These are phyloP conservation scores for Tiphia femorata DNA, from an alignment of 2,888 invertebrate species.

Conservation along the genomic window DNA sequence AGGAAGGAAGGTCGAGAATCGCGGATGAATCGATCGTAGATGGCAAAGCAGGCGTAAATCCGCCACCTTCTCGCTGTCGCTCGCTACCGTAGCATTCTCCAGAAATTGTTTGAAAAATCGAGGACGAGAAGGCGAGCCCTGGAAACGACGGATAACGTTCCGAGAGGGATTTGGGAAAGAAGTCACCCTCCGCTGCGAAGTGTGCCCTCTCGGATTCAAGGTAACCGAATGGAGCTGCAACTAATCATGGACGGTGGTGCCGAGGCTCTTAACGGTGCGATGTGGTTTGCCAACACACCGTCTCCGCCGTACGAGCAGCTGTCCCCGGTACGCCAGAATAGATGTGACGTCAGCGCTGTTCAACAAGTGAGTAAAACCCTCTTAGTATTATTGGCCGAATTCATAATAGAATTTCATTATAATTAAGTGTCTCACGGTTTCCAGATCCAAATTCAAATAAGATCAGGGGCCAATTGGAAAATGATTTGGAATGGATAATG, in stretches of 20 bases:
- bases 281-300: constrained; percentile 59
- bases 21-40: no score
- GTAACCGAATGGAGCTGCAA: constrained; percentile 58
- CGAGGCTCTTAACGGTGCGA: constrained; percentile 57
- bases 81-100: constrained; percentile 36
- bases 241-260: constrained; percentile 62
- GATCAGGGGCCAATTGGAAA: no score
- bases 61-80: no score
- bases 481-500: no score
- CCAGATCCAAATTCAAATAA: no score
- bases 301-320: constrained; percentile 61
- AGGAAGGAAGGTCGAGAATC: no score
- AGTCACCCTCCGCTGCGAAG: background rate
- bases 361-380: constrained; percentile 60
- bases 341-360: constrained; percentile 51
- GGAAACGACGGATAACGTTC: no score
- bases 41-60: no score
- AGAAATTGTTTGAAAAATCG: constrained; percentile 21
- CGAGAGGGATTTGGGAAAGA: no score
- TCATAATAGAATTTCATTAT: constrained; percentile 1
- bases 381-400: no score
- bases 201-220: constrained; percentile 12
- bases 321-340: constrained; percentile 56
- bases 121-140: background rate
- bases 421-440: no score